Evolutionary conservation across 2,888 invertebrate genomes (phyloP).

Genomic region (Micropterix aruncella): DNA sequence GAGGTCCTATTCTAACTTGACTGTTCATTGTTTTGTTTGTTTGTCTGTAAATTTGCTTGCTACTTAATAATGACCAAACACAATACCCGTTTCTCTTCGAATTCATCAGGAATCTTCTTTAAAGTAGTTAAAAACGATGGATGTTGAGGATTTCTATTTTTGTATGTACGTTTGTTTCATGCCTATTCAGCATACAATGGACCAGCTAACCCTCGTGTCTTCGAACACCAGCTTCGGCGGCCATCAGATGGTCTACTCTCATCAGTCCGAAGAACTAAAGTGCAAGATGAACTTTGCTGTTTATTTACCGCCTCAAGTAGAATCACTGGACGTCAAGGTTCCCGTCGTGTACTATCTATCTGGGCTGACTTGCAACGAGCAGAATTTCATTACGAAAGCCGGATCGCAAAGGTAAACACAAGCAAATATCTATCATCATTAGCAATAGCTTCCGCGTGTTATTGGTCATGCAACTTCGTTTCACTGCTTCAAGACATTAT

Average conservation of each 20-base stretch:
- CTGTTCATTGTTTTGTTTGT: no score
- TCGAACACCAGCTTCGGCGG: constrained; percentile 70
- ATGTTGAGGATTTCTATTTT: no score
- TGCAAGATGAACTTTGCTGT: constrained; percentile 91
- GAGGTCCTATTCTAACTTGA: no score
- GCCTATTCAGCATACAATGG: constrained; percentile 22
- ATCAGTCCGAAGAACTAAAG: constrained; percentile 61
- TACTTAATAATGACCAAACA: no score
- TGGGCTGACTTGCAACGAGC: constrained; percentile 86
- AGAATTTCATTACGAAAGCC: constrained; percentile 90
- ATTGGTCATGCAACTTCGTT: no score
- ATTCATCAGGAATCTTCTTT: no score
- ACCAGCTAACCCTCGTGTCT: constrained; percentile 43
- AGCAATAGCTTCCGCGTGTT: no score
- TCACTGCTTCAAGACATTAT: no score
- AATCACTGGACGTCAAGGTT: constrained; percentile 42
- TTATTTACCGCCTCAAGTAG: constrained; percentile 70
- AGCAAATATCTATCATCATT: no score
- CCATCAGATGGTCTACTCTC: constrained; percentile 70
- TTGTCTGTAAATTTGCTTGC: no score
- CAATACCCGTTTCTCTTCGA: no score
- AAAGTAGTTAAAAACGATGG: no score
- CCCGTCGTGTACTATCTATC: constrained; percentile 88
- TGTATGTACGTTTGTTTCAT: neutral
- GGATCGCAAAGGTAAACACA: constrained; percentile 75